These are phyloP conservation scores for Chaetogeoica ovagalla DNA, from an alignment of 2,888 invertebrate species.

Conservation along the genomic window DNA sequence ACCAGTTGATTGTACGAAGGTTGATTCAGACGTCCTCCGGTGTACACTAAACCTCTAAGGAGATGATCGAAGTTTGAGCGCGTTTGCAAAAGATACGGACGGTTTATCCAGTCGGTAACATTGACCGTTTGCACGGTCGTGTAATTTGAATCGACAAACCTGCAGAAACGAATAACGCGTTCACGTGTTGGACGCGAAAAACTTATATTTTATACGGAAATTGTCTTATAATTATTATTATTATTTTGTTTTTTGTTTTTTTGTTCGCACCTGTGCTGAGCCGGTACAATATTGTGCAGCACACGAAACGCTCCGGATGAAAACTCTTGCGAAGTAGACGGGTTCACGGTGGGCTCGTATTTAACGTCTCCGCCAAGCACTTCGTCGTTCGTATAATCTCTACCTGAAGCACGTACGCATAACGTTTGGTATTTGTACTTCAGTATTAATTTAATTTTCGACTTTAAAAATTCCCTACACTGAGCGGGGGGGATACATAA, in stretches of 20 bases:
- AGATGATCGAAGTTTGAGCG: constrained; percentile 25
- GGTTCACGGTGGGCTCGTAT: constrained; percentile 18
- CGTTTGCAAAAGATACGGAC: constrained; percentile 6
- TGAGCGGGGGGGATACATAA: no score
- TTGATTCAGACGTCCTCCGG: constrained; percentile 31
- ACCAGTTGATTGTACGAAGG: constrained; percentile 38
- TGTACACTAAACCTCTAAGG: constrained; percentile 28
- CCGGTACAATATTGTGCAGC: constrained; percentile 33
- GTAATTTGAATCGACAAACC: constrained; percentile 21
- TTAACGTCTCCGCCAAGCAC: not conserved
- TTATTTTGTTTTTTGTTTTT: no score
- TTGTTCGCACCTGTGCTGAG: constrained; percentile 3
- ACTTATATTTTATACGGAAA: not conserved
- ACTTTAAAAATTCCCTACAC: no score
- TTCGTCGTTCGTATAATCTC: constrained; percentile 56
- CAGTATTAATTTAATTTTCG: no score
- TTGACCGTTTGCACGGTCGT: constrained; percentile 5
- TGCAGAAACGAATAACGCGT: not conserved
- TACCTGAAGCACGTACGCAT: not conserved
- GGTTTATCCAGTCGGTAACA: constrained; percentile 29
- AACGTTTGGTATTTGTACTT: no score
- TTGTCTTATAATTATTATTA: no score
- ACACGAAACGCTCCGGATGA: constrained; percentile 35
- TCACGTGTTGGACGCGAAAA: not conserved
- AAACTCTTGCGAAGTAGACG: constrained; percentile 37